Evolutionary conservation across 2,888 invertebrate genomes (phyloP).

Genomic region (Tetropium fuscum): DNA sequence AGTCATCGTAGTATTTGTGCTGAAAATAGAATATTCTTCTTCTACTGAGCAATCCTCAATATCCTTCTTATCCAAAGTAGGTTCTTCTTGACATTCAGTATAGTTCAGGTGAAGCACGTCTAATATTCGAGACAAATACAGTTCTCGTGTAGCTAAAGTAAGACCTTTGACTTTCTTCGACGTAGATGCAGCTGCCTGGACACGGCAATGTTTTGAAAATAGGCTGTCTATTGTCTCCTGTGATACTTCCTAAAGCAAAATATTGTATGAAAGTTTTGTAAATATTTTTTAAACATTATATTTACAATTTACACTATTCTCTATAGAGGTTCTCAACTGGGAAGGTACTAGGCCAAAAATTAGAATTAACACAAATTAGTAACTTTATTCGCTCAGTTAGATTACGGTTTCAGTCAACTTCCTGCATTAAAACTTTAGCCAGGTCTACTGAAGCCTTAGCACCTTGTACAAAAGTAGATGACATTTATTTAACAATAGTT

Average conservation of each 20-base stretch:
- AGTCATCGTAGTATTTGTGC: slow-evolving; percentile 78
- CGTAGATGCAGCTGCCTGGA: slow-evolving; percentile 80
- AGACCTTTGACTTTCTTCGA: slow-evolving; percentile 83
- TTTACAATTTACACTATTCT: no score
- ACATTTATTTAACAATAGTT: no score
- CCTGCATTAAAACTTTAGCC: no score
- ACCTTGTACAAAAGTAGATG: no score
- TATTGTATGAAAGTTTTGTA: no score
- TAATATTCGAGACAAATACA: slow-evolving; percentile 78
- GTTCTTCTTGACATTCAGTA: slow-evolving; percentile 65
- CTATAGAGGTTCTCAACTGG: no score
- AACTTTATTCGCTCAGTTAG: no score
- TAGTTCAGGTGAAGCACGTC: slow-evolving; percentile 79
- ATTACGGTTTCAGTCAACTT: no score
- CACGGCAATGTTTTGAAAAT: slow-evolving; percentile 74
- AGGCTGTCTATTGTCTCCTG: slow-evolving; percentile 67
- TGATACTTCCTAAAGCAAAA: slow-evolving; percentile 62
- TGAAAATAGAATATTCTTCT: slow-evolving; percentile 84
- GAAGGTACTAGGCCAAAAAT: no score
- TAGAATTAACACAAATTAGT: no score
- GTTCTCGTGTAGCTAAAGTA: slow-evolving; percentile 79
- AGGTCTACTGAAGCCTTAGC: no score
- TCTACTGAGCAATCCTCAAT: slow-evolving; percentile 79
- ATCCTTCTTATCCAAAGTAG: slow-evolving; percentile 68
- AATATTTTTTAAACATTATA: no score